These are phyloP conservation scores for Aptenodytes forsteri DNA, from an alignment of 2,113 vertebrate species.

Conservation along the genomic window DNA sequence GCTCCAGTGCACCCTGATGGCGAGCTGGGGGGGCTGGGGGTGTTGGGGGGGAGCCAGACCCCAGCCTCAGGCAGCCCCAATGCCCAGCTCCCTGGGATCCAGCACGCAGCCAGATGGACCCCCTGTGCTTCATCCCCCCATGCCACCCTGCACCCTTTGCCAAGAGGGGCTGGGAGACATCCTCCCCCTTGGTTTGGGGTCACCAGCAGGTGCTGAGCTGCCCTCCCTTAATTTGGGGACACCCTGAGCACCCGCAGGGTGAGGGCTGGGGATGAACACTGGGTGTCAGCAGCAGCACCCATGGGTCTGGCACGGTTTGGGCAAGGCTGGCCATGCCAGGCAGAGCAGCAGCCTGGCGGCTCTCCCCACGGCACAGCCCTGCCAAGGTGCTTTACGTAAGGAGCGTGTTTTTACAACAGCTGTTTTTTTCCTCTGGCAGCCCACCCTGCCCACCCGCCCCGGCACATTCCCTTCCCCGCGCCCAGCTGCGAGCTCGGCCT, in stretches of 20 bases:
- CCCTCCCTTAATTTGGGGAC: neutral
- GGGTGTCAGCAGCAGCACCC: neutral
- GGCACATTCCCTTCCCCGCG: neutral
- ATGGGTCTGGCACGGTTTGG: neutral
- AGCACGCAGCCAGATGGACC: fast-evolving
- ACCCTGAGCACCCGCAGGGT: neutral
- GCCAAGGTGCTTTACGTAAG: conserved; percentile 34
- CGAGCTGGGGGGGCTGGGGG: neutral
- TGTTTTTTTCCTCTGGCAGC: neutral
- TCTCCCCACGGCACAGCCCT: neutral
- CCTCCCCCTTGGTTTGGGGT: neutral
- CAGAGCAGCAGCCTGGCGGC: neutral
- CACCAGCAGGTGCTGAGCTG: neutral
- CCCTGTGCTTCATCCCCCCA: fast-evolving
- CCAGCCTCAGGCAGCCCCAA: fast-evolving
- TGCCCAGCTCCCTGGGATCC: neutral
- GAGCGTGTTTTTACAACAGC: neutral
- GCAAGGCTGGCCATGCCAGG: fast-evolving
- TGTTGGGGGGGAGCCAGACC: neutral
- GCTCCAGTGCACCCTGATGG: fast-evolving
- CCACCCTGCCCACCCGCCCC: neutral
- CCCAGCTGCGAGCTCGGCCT: neutral
- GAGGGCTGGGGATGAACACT: neutral
- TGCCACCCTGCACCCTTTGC: neutral
- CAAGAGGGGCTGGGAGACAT: neutral